Base-by-base conservation (phyloP, 2,113 vertebrate genomes). In the Boulengeromyrus knoepffleri region DNA sequence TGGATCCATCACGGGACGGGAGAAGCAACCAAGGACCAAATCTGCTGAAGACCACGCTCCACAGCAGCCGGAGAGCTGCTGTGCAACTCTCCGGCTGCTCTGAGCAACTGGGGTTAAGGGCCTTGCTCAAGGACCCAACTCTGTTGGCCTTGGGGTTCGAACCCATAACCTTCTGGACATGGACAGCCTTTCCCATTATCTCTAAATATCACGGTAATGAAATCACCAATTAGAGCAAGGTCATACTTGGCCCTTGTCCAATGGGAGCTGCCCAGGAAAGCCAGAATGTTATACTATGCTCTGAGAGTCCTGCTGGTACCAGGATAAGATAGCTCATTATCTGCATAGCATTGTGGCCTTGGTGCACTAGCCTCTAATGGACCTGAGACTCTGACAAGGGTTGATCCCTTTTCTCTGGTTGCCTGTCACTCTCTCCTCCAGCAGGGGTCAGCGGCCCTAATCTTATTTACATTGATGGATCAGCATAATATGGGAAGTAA, bases 381-480 rank as follows among this genome's bases (percentile, higher is more conserved):
- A 5, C 19, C 53, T 13, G 42, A 39, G 39, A 15, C 31, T 66
- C 58, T 52, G 58, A 49, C 19, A 94, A 12, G 91, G 90, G 88
- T 91, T 94, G 93, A 95, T 90, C 92, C 1, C 31, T 80, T 19
- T 15, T 80, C 15, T 19, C 5, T 42, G 74, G 36, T 42, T 19
- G 74, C 15, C 74, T 80, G 13, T 93, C 94, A 93, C 92, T 92
- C 92, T 92, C 93, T 90, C 90, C 90, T 93, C 93, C 91, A 87
- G 58, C 89, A 88, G 87, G 91, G 91, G 87, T 91, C 87, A 93
- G 90, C 56, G 70, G 89, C 91, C 93, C 83, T 88, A 90, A 89
- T 83, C 88, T 92, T 77, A 89, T 90, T 91, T 66, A 83, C 89
- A 84, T 91, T 90, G 92, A 93, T 90, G 88, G 92, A 93, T 88